phyloP scores from a whole-genome alignment of 2,888 invertebrate genomes.

The Acronicta psi region DNA sequence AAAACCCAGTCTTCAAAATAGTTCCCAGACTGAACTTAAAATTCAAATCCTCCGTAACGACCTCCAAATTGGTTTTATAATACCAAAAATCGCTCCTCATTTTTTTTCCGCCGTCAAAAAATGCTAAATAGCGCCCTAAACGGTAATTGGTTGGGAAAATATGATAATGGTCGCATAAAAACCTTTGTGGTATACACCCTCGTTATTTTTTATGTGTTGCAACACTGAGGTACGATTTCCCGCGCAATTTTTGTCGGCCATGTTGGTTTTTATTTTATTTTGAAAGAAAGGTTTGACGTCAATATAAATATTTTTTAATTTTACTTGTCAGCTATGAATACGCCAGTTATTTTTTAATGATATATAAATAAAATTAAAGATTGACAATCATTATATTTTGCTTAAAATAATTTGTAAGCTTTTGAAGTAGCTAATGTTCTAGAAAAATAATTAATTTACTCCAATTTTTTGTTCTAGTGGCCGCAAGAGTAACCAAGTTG shows the following conservation, averaged over 20 bases:
- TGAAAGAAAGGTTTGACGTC: slow-evolving; percentile 43
- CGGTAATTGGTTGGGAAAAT: slow-evolving; percentile 81
- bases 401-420: no score
- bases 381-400: no score
- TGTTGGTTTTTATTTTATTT: slow-evolving; percentile 67
- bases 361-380: no score
- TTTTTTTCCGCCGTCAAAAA: slow-evolving; percentile 68
- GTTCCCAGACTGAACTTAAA: slow-evolving; percentile 33
- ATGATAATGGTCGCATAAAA: slow-evolving; percentile 83
- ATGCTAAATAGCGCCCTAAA: slow-evolving; percentile 74
- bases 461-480: no score
- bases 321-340: not conserved
- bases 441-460: no score
- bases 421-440: no score
- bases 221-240: slow-evolving; percentile 66
- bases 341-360: no score
- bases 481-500: no score
- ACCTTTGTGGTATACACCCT: slow-evolving; percentile 75
- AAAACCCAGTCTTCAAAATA: slow-evolving; percentile 19
- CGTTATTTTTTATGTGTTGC: slow-evolving; percentile 76
- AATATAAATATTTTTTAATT: slow-evolving; percentile 24
- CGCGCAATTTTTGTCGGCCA: slow-evolving; percentile 70
- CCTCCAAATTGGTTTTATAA: slow-evolving; percentile 57
- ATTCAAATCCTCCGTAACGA: slow-evolving; percentile 49
- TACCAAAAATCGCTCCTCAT: slow-evolving; percentile 54